Base-by-base conservation (phyloP, 2,113 vertebrate genomes). In the Etia nguti region DNA sequence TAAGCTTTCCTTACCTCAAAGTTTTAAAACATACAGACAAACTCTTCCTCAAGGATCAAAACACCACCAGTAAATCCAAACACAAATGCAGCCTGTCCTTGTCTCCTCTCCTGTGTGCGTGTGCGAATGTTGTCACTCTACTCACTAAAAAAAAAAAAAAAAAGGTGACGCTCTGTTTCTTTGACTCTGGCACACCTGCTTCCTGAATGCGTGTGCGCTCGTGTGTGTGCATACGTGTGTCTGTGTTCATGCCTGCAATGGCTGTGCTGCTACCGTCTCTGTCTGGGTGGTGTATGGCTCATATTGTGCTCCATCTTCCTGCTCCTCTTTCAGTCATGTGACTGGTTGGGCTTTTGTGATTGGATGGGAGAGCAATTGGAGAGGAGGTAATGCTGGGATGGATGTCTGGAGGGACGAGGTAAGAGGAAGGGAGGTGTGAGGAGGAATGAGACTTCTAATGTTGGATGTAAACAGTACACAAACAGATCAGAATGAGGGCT, bases 291-390 rank as follows among this genome's bases (percentile, higher is more conserved):
- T 93, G 88, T 86, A 90, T 82, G 83, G 92, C 93, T 95, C 86
- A 93, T 90, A 92, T 93, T 92, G 93, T 91, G 91, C 75, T 91
- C 88, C 80, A 86, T 94, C 92, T 96, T 96, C 93, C 95, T 96
- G 96, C 93, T 95, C 90, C 54, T 86, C 83, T 92, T 87, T 84
- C 68, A 83, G 90, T 95, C 96, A 96, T 85, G 90, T 96, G 96
- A 95, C 48, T 22, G 5, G 4, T 62, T 2, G 15, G 20, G 65
- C 73, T 52, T 46, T 77, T 60, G 34, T 83, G 89, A 96, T 95
- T 96, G 96, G 96, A 88, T 54, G 80, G 50, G 54, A 87, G 73
- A 82, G 48, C 80, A 84, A 56, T n/a, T 91, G 81, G 54, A 77
- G 56, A 84, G 86, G 92, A 81, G 85, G 90, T 83, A 57, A 79